Base-by-base conservation (phyloP, 2,888 invertebrate species). In the Lydus trimaculatus region DNA sequence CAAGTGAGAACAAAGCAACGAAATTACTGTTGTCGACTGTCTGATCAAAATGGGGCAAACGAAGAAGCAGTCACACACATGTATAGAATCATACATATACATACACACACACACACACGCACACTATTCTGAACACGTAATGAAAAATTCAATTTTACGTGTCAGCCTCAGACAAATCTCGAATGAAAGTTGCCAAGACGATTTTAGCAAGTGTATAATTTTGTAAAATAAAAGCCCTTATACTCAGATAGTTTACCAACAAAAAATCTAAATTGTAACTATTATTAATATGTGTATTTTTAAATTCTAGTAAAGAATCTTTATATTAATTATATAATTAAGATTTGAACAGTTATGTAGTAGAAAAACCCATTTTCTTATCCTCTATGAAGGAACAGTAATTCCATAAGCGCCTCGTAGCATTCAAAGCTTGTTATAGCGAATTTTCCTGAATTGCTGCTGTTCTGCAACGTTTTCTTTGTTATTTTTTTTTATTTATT, bases 81-180 rank as follows among this genome's bases (percentile, higher is more conserved):
- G n/a, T n/a, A n/a, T n/a, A n/a, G n/a, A n/a, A n/a, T n/a, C n/a
- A n/a, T n/a, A n/a, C n/a, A n/a, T n/a, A n/a, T n/a, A n/a, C n/a
- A n/a, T n/a, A 48, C 9, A 20, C 11, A 48, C 5, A 20, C 11
- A 48, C 20, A 20, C 20, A 20, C 5, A 7, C 20, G 20, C 20
- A 17, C 20, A 61, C 60, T 63, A 67, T 67, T 67, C 64, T 13
- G 39, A 61, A 31, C 65, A 65, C 69, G 69, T 69, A 69, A 69
- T 69, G 69, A 65, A 69, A 65, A 69, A 69, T 69, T 69, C 65
- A 69, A 69, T 69, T 69, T 69, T 61, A 59, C 62, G 58, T 64
- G 69, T 69, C 69, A 69, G 62, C 62, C 33, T 33, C 65, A 69
- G 63, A 48, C 52, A 48, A 61, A 31, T 25, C 20, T 20, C 60